Evolutionary conservation across 2,797 vertebrate species (phyloP).

Genomic region (Anguilla megastoma): DNA sequence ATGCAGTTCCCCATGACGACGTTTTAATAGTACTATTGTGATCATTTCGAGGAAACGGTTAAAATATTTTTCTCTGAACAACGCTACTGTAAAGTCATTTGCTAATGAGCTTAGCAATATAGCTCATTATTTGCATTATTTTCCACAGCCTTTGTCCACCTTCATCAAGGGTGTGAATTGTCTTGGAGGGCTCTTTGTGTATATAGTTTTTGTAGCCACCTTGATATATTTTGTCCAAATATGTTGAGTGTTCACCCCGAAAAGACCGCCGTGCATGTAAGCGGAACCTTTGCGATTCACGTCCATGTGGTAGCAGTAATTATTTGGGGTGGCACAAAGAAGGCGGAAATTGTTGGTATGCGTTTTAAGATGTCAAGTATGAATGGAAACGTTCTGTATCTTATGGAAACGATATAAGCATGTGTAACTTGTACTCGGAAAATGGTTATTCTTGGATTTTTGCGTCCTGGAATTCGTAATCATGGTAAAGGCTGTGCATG

Average conservation of each 20-base stretch:
- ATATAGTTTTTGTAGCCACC: not conserved
- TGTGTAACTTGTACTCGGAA: constrained; percentile 1
- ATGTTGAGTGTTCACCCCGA: not conserved
- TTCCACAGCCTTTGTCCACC: not conserved
- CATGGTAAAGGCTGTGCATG: not conserved
- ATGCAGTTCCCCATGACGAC: not conserved
- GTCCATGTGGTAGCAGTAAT: constrained; percentile 18
- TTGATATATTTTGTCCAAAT: not conserved
- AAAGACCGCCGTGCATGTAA: not conserved
- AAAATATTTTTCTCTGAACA: not conserved
- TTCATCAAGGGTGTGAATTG: not conserved
- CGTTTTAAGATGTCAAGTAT: constrained; percentile 35
- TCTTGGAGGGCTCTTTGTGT: not conserved
- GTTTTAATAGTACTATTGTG: not conserved
- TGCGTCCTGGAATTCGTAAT: not conserved
- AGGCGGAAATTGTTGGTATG: constrained; percentile 70
- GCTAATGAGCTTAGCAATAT: not conserved
- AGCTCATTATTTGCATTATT: not conserved
- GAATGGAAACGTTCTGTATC: constrained; percentile 42
- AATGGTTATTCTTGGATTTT: not conserved
- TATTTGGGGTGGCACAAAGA: constrained; percentile 38
- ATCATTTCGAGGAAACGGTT: not conserved
- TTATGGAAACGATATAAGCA: constrained; percentile 14
- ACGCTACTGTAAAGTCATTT: not conserved
- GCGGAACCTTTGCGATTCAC: constrained; percentile 26